A percentile compares a stretch with the other conserved stretches of the same genome.
These are phyloP conservation scores for Archips crataeganus DNA, from an alignment of 2,888 invertebrate genomes.

Conservation along the genomic window DNA sequence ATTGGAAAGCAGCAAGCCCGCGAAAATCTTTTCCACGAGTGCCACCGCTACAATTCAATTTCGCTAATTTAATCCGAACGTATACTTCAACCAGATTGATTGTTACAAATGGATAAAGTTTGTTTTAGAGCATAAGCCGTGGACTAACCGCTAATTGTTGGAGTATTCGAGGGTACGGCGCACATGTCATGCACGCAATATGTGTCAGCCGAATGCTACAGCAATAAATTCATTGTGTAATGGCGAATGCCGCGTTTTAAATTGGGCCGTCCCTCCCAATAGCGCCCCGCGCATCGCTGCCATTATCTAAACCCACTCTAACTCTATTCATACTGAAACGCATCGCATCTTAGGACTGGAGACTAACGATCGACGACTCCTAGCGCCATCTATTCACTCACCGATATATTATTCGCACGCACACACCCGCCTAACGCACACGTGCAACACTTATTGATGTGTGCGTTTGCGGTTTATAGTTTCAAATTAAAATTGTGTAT, in stretches of 20 bases:
- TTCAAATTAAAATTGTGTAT: slow-evolving; percentile 45
- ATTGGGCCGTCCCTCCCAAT: slow-evolving; percentile 81
- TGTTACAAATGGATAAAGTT: slow-evolving; percentile 41
- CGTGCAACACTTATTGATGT: slow-evolving; percentile 30
- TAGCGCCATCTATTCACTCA: slow-evolving; percentile 55
- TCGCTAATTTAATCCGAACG: slow-evolving; percentile 37
- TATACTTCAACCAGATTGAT: slow-evolving; percentile 35
- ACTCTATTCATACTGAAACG: slow-evolving; percentile 67
- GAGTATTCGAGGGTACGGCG: slow-evolving; percentile 57
- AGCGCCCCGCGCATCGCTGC: slow-evolving; percentile 76
- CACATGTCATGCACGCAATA: slow-evolving; percentile 76
- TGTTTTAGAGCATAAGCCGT: slow-evolving; percentile 43
- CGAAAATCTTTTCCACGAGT: slow-evolving; percentile 39
- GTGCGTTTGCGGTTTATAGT: slow-evolving; percentile 43
- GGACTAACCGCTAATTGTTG: slow-evolving; percentile 58
- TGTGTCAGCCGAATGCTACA: slow-evolving; percentile 73
- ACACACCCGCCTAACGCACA: slow-evolving; percentile 30
- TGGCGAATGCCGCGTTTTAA: slow-evolving; percentile 72
- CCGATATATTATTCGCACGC: slow-evolving; percentile 34
- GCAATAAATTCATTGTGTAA: slow-evolving; percentile 84
- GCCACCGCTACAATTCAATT: slow-evolving; percentile 1
- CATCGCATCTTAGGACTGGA: slow-evolving; percentile 63
- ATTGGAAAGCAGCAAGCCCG: slow-evolving; percentile 27
- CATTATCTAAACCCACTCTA: slow-evolving; percentile 65
- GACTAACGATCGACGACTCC: slow-evolving; percentile 43